Evolutionary conservation across 2,888 invertebrate genomes (phyloP), one percentile per base, ranked within the genome.

Genomic region (Acronicta psi): DNA sequence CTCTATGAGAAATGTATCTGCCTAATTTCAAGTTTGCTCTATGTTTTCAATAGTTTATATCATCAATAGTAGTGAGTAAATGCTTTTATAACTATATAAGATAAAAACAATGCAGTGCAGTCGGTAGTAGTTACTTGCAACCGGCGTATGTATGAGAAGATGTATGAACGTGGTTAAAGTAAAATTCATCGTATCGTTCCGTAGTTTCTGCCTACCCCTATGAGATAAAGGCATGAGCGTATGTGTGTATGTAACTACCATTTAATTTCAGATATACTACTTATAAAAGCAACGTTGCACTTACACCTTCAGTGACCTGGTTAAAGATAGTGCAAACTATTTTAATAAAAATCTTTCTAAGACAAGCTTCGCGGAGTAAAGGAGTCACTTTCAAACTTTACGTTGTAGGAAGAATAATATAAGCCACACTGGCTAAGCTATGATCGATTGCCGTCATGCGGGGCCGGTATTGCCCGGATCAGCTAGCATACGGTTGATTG

Each of bases 391-490:
- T 57, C n/a, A 57, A 71, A 71, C 51, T 57, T 52, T 25, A 45
- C 47, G 59, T 25, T 59, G 51, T 44, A 54, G 40, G 25, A 71
- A 61, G 42, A 55, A 55, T 65, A 61, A 71, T 71, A 61, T 61
- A 61, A 69, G 56, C 60, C 36, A 20, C 50, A 61, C 44, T 41
- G 42, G 67, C 61, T 71, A 45, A 61, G 57, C 67, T 55, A 53
- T 69, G 67, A 69, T 69, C 69, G 69, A 71, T 69, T 49, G 61
- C 72, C 67, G 55, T 66, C 61, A 62, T 66, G 58, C 49, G 44
- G 43, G 25, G 43, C 51, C 41, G 59, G 51, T 69, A 70, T 68
- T 59, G 70, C 70, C 64, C 46, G 49, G 70, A 61, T 71, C 66
- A 56, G 50, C 56, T 25, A 55, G 45, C 53, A 55, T 56, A 49